These are phyloP conservation scores for Notechis scutatus DNA, from an alignment of 2,113 vertebrate genomes.

Conservation along the genomic window DNA sequence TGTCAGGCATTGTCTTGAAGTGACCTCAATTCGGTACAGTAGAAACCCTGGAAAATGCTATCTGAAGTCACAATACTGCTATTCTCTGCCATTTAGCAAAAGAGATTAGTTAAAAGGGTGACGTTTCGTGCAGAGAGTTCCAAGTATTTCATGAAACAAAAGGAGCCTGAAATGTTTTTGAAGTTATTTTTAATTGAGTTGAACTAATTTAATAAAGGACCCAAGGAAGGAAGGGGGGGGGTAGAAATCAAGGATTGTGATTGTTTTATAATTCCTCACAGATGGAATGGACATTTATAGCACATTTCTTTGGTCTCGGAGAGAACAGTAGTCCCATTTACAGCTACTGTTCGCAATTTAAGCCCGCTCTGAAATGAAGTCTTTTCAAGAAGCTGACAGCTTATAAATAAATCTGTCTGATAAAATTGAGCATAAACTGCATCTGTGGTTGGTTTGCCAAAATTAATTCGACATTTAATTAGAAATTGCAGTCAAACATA, in stretches of 20 bases:
- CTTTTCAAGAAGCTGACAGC: constrained; percentile 83
- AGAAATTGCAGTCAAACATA: constrained; percentile 83
- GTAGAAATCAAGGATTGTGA: constrained; percentile 77
- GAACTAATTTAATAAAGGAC: constrained; percentile 86
- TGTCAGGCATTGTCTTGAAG: constrained; percentile 91
- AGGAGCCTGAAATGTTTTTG: constrained; percentile 79
- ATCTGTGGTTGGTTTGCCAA: constrained; percentile 81
- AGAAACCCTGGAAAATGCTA: constrained; percentile 93
- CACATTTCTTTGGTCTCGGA: constrained; percentile 76
- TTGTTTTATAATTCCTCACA: constrained; percentile 81
- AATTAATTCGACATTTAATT: constrained; percentile 84
- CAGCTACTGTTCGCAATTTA: constrained; percentile 82
- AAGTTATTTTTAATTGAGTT: constrained; percentile 88
- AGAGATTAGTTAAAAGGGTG: constrained; percentile 95
- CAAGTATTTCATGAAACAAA: constrained; percentile 89
- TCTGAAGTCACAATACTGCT: constrained; percentile 92
- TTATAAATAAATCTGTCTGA: constrained; percentile 86
- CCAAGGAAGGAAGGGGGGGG: constrained; percentile 53
- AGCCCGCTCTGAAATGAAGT: constrained; percentile 82
- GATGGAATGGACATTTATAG: constrained; percentile 82
- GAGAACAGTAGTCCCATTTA: constrained; percentile 84
- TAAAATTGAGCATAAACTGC: constrained; percentile 82
- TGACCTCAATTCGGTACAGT: constrained; percentile 99
- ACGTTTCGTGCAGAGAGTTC: constrained; percentile 92
- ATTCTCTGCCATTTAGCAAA: constrained; percentile 92